Evolutionary conservation across 2,888 invertebrate species (phyloP), one percentile per base, ranked within the genome.

Genomic region (Orthosia cruda): DNA sequence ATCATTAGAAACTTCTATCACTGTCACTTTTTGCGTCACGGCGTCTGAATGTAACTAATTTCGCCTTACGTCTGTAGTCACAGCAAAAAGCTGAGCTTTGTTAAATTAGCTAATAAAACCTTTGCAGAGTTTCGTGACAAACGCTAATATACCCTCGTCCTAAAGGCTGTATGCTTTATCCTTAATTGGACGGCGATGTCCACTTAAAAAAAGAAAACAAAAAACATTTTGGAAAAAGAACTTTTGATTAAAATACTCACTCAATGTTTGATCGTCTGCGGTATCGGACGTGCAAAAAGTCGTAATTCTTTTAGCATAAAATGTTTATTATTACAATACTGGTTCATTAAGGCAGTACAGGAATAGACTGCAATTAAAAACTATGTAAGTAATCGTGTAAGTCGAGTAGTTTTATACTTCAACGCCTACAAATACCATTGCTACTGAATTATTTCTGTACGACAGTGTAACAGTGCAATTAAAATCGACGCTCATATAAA

Each of bases 161-260:
- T 88, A 77, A 87, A 88, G 87, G 86, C 74, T 88, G 86, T 89
- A 87, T 91, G 91, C 89, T 91, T 90, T 92, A 89, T 88, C 90
- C 91, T 89, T 94, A 93, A 94, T 93, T 93, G 93, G 91, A 91
- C 77, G 88, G 84, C 87, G 76, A 77, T 86, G 86, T 87, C 84
- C 84, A 66, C 77, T 86, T 71, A 57, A 82, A 86, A 84, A 83
- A 77, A 74, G 40, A 72, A 85, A 84, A 82, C 75, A 77, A n/a
- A 67, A 71, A 20, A 7, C 12, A 0, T 47, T 65, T 68, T 49
- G 58, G 63, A 58, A 52, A 67, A 77, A 64, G 20, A 58, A 74
- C 47, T 67, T 66, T 73, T 73, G 73, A 78, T 67, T 78, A 78
- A 73, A 78, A 78, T 73, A 61, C 54, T 78, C 65, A 71, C 20